Percentiles rank a stretch among this genome's conserved stretches.
Conservation (phyloP, 2,888 invertebrate genomes). For the Neocrepidodera transversa region DNA sequence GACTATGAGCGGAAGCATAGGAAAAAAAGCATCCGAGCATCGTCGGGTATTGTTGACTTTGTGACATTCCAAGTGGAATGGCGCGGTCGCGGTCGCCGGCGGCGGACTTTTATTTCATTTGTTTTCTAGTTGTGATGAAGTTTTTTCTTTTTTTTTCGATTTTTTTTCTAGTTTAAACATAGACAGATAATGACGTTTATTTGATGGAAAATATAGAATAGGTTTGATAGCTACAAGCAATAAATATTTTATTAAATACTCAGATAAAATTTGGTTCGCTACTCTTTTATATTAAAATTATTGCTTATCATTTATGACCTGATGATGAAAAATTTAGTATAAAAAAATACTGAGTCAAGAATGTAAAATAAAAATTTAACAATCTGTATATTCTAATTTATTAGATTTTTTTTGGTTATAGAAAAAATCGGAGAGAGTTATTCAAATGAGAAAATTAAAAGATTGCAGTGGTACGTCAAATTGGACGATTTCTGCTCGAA, state of each 20-base stretch:
- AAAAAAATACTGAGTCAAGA: too few species aligned
- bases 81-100: constrained; percentile 15
- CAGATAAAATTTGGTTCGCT: too few species aligned
- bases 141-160: constrained; percentile 20
- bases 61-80: constrained; percentile 20
- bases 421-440: not conserved
- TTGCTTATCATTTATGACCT: too few species aligned
- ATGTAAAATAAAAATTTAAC: too few species aligned
- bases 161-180: not conserved
- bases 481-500: constrained; percentile 30
- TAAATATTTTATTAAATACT: too few species aligned
- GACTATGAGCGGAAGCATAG: not conserved
- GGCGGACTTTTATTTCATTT: constrained; percentile 25
- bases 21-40: not conserved
- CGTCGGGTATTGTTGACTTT: constrained; percentile 18
- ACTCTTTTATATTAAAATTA: too few species aligned
- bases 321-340: too few species aligned
- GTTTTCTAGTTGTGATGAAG: constrained; percentile 31
- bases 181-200: too few species aligned
- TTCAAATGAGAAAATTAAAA: constrained; percentile 29
- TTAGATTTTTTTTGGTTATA: too few species aligned
- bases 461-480: constrained; percentile 45
- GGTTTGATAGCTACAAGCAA: too few species aligned
- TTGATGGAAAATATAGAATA: too few species aligned
- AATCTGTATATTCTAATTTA: too few species aligned